phyloP scores from a whole-genome alignment of 2,888 invertebrate genomes.

The Ditula angustiorana region DNA sequence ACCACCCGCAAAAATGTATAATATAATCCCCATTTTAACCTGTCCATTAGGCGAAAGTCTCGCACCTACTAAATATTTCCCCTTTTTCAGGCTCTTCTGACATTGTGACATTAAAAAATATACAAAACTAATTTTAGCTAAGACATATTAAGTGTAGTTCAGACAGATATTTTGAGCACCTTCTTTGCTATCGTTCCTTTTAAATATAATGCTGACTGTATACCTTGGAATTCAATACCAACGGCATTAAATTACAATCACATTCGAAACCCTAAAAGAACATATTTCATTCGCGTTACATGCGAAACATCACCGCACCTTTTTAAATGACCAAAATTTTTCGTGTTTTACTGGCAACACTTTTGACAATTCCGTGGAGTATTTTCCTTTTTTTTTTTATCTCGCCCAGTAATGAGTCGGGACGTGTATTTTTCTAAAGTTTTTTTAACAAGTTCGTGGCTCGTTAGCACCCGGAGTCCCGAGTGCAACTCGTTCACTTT shows the following conservation, averaged over 20 bases:
- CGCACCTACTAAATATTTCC: too few relatives aligned
- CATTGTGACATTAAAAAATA: too few relatives aligned
- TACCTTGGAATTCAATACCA: constrained; percentile 20
- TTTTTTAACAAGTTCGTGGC: constrained; percentile 6
- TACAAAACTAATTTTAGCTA: too few relatives aligned
- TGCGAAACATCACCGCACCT: not conserved
- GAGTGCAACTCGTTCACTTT: constrained; percentile 4
- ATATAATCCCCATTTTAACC: too few relatives aligned
- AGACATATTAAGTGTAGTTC: too few relatives aligned
- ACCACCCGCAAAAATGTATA: too few relatives aligned
- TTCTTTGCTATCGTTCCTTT: not conserved
- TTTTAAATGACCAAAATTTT: constrained; percentile 6
- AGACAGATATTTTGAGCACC: too few relatives aligned
- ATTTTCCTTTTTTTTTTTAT: constrained; percentile 17
- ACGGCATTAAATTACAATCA: constrained; percentile 23
- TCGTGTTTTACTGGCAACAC: not conserved
- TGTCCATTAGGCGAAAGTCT: too few relatives aligned
- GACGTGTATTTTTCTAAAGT: constrained; percentile 9
- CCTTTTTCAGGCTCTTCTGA: too few relatives aligned
- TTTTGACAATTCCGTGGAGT: constrained; percentile 15
- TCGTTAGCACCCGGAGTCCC: constrained; percentile 3
- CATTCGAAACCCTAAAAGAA: constrained; percentile 24
- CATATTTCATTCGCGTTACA: constrained; percentile 30
- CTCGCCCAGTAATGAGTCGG: not conserved
- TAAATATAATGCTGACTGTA: not conserved